These are phyloP conservation scores for Oikopleura albicans DNA, from an alignment of 23 tunicate species.

Conservation along the genomic window DNA sequence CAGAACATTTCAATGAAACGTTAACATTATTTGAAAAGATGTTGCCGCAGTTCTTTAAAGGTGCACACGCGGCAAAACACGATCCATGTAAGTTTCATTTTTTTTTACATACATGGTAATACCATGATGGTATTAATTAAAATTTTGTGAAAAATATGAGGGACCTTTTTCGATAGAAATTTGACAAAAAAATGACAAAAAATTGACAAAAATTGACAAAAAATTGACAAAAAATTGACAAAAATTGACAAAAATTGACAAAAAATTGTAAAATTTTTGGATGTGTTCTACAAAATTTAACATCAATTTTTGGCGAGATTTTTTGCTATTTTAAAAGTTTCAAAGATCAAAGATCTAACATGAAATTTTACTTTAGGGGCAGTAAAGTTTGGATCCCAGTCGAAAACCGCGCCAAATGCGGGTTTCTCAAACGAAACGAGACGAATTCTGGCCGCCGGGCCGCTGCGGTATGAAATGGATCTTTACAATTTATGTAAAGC, in stretches of 20 bases:
- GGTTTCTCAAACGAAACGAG: not conserved
- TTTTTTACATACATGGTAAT: no score
- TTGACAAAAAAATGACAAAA: no score
- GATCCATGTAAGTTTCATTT: slow-evolving; percentile 16
- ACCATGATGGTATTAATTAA: no score
- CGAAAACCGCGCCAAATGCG: slow-evolving; percentile 11
- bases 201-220: no score
- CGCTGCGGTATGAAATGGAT: slow-evolving; percentile 12
- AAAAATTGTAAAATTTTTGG: no score
- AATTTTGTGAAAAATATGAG: not conserved
- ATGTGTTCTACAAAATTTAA: no score
- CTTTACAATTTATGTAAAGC: not conserved
- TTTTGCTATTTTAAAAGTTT: no score
- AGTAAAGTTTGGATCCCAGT: not conserved
- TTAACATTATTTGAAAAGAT: not conserved
- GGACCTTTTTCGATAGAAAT: no score
- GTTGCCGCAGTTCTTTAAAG: not conserved
- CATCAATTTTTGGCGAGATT: no score
- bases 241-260: no score
- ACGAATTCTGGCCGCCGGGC: not conserved
- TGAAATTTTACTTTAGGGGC: slow-evolving; percentile 19
- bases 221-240: no score
- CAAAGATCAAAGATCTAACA: no score
- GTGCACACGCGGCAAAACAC: slow-evolving; percentile 11
- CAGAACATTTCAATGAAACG: slow-evolving; percentile 9